A percentile compares a stretch with the other conserved stretches of the same genome.
Conservation (phyloP, 2,797 vertebrate species). For the Alauda arvensis region DNA sequence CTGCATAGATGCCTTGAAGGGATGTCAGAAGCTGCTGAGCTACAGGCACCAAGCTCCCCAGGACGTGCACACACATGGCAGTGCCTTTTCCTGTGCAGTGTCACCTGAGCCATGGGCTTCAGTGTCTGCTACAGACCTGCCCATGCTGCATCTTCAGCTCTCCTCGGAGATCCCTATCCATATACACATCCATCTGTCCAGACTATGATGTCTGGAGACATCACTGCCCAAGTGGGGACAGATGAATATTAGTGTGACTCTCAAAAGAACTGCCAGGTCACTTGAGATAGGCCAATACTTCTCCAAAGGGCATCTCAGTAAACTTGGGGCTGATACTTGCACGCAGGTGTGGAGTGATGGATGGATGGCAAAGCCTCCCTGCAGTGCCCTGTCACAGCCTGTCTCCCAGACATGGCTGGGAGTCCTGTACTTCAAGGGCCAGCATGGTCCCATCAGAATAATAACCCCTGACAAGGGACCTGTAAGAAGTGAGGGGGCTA, state of each 20-base stretch:
- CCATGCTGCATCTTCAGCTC: not conserved
- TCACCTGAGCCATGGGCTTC: not conserved
- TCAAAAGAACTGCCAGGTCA: not conserved
- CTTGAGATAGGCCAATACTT: not conserved
- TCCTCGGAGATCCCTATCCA: not conserved
- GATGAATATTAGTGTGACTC: not conserved
- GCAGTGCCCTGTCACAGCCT: not conserved
- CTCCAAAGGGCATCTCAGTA: not conserved
- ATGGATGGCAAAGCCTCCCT: not conserved
- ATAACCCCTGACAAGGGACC: not conserved
- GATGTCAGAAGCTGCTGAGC: not conserved
- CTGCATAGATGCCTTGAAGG: not conserved
- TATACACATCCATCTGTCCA: not conserved
- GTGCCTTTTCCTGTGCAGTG: not conserved
- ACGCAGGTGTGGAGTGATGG: not conserved
- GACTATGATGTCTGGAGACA: not conserved
- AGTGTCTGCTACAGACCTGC: not conserved
- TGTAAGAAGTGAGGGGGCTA: not conserved
- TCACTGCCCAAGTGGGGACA: not conserved
- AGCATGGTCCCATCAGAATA: not conserved
- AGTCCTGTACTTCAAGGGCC: not conserved
- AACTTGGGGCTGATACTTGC: not conserved
- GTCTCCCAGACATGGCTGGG: not conserved
- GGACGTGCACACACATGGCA: not conserved
- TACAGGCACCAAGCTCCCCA: not conserved